Evolutionary conservation across 2,797 vertebrate species (phyloP), one percentile per base, ranked within the genome.

Genomic region (Oryzias dopingdopingensis): DNA sequence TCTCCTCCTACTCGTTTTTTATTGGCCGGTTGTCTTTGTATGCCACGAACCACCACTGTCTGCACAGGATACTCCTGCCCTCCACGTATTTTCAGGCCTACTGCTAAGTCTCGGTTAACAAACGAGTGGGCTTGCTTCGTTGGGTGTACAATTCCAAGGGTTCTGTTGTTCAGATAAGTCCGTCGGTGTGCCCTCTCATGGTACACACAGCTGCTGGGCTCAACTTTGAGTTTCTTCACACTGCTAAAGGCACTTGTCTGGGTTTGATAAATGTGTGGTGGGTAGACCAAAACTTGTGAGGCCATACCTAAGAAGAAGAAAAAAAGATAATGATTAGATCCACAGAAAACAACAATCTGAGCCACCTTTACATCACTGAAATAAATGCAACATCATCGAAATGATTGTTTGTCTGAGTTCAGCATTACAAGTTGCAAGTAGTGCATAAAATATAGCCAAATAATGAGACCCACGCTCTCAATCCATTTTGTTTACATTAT

Each of bases 201-300:
- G 94, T 96, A 98, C 88, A 96, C 93, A 72, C 95, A 96, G 90
- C 93, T 94, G 91, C 93, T 95, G 93, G 96, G 94, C 92, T 98
- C 96, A 83, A 96, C 91, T 96, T 97, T 99, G 72, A 99, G 95
- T 96, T 99, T 99, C 94, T 99, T 99, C 92, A 97, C 96, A 89
- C 95, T 97, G 94, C 95, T 97, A 96, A 99, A 99, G 97, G 97
- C 97, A 98, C 97, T 99, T 98, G 96, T 96, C 96, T 98, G 97
- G 92, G 95, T 96, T 96, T 98, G 96, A 97, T 97, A 98, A 95
- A 98, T 92, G 92, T 98, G 95, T 90, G 96, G 96, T 96, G 97
- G 96, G 92, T 96, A 99, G 90, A 99, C 94, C 95, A 98, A 96
- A 92, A 99, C 96, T 96, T 99, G 96, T 98, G 97, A 99, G 95